phyloP scores from a whole-genome alignment of 2,797 vertebrate species.

The Microctenopoma lineatum region DNA sequence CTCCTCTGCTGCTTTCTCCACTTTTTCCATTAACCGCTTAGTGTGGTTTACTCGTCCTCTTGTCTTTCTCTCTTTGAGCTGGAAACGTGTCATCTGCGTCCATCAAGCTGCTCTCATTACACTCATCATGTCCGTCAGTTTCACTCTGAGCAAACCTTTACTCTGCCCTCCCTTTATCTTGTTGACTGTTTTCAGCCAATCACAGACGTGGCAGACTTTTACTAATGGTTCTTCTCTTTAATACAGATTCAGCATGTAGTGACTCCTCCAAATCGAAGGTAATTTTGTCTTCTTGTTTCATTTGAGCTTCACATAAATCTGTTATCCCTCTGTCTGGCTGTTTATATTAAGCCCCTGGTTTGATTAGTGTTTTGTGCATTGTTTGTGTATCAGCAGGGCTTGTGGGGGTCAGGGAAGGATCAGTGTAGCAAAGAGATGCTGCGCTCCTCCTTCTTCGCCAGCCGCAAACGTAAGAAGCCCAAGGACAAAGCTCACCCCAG shows the following conservation, averaged over 20 bases:
- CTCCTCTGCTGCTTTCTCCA: constrained; percentile 56
- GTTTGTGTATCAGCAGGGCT: constrained; percentile 84
- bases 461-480: constrained; percentile 96
- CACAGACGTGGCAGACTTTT: constrained; percentile 11
- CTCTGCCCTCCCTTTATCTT: constrained; percentile 37
- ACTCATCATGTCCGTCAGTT: constrained; percentile 54
- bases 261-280: constrained; percentile 99
- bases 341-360: neutral
- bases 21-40: constrained; percentile 42
- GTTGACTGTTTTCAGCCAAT: constrained; percentile 29
- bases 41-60: constrained; percentile 42
- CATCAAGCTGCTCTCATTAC: constrained; percentile 72
- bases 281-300: constrained; percentile 47
- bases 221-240: constrained; percentile 65
- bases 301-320: neutral
- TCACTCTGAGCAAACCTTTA: constrained; percentile 43
- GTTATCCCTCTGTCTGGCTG: neutral
- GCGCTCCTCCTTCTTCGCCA: constrained; percentile 97
- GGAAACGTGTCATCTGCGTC: constrained; percentile 58
- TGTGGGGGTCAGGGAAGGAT: constrained; percentile 97
- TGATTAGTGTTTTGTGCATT: constrained; percentile 1
- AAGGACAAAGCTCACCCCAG: constrained; percentile 94
- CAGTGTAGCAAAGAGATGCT: constrained; percentile 98
- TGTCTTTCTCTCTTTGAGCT: constrained; percentile 46
- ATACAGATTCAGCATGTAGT: constrained; percentile 98